Conservation (phyloP, 2,797 vertebrate species). For the Thripadectes ignobilis region DNA sequence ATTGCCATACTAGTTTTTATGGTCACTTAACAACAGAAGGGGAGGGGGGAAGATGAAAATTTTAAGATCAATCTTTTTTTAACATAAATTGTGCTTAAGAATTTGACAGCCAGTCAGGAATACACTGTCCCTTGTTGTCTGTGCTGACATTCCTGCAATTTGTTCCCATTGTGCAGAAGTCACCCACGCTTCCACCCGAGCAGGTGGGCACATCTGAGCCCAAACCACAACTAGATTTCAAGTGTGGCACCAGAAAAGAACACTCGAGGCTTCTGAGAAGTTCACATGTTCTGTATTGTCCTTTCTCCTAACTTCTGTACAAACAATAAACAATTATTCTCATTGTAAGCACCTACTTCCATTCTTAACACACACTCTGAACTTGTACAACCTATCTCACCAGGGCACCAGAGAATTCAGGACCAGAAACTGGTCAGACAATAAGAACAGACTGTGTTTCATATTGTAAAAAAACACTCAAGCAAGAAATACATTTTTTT, state of each 20-base stretch:
- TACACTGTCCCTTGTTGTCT: neutral
- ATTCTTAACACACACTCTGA: neutral
- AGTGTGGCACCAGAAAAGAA: neutral
- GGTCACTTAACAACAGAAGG: neutral
- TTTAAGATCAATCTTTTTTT: neutral
- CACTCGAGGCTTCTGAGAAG: accelerated
- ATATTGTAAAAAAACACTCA: neutral
- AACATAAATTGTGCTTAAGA: neutral
- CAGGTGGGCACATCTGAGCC: neutral
- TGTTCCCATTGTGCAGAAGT: neutral
- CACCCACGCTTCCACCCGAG: neutral
- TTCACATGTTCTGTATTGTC: neutral
- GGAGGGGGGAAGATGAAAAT: no score
- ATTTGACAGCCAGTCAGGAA: neutral
- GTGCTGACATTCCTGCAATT: neutral
- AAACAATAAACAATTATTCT: neutral
- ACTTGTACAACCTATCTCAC: neutral
- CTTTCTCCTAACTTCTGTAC: neutral
- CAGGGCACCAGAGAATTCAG: neutral
- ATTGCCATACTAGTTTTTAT: neutral
- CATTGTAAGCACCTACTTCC: neutral
- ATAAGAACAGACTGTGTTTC: neutral
- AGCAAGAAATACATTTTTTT: neutral
- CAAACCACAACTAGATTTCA: neutral
- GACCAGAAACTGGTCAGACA: neutral